Conservation (phyloP, 2,113 vertebrate species). For the Mola mola region DNA sequence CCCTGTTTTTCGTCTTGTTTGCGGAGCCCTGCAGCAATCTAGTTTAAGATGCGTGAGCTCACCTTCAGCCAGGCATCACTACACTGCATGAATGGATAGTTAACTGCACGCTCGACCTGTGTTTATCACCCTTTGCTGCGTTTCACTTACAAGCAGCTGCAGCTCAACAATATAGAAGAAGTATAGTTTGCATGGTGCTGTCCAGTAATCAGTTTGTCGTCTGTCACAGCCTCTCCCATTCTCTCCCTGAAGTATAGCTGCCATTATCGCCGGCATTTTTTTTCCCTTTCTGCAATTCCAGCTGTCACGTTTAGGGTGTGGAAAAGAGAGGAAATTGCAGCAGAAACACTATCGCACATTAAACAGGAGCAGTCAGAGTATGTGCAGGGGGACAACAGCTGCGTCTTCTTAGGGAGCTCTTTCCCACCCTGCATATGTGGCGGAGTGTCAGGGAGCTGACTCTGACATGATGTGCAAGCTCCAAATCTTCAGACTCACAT, state of each 20-base stretch:
- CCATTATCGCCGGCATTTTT: slow-evolving; percentile 10
- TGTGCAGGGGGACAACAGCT: slow-evolving; percentile 47
- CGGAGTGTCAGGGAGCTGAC: slow-evolving; percentile 18
- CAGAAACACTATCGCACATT: slow-evolving; percentile 56
- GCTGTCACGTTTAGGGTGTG: slow-evolving; percentile 3
- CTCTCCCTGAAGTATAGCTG: neutral
- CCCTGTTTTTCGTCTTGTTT: too few species aligned
- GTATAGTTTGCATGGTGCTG: too few species aligned
- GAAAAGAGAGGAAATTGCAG: slow-evolving; percentile 11
- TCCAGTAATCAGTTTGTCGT: too few species aligned
- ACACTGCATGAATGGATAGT: too few species aligned
- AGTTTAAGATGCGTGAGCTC: too few species aligned
- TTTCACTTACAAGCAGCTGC: too few species aligned
- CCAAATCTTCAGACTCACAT: slow-evolving; percentile 40
- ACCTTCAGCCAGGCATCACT: too few species aligned
- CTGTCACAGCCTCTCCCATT: neutral
- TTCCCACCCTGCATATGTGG: slow-evolving; percentile 35
- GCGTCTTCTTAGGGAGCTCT: slow-evolving; percentile 48
- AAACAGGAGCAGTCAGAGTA: slow-evolving; percentile 20
- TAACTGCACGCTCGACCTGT: too few species aligned
- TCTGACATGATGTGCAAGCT: slow-evolving; percentile 51
- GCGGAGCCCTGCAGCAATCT: too few species aligned
- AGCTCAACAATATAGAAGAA: too few species aligned
- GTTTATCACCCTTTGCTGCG: too few species aligned
- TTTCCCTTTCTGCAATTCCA: slow-evolving; percentile 4